Base-by-base conservation (phyloP, 2,888 invertebrate genomes). In the Bruchidius siliquastri region DNA sequence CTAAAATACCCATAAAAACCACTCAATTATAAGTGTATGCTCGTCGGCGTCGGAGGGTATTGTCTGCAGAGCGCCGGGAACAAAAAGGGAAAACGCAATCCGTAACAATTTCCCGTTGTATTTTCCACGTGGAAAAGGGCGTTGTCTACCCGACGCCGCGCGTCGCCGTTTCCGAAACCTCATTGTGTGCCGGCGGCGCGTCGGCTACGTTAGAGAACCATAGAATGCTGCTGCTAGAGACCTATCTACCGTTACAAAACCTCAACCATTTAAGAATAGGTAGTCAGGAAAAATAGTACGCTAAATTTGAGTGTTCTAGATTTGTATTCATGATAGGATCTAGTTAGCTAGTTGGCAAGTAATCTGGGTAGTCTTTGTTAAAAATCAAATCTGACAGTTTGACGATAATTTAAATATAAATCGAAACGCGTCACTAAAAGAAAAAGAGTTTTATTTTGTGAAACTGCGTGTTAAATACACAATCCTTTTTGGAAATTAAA, bases 71-170 rank as follows among this genome's bases (percentile, higher is more conserved):
- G 74, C 71, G 73, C 74, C 74, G 76, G 72, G 74, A 74, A 76
- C 74, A 76, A 76, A 74, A 74, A 76, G 74, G 74, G 76, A 76
- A 73, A 76, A 76, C 73, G 76, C 73, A 76, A 72, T 76, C 74
- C 73, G 76, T 76, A 76, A 76, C 76, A 74, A 76, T 76, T 76
- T 76, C 74, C 73, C 73, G 70, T 49, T 49, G 49, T 72, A 69
- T 70, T 32, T 72, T 72, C 49, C 69, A 70, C 71, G 72, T 70
- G 73, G 72, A 74, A 74, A 76, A 74, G 74, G 74, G 74, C 74
- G 74, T 74, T 74, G 74, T 70, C 74, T 74, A 67, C 69, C 72
- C 71, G 69, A 22, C 49, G 68, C 30, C 73, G 73, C 21, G 13
- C 68, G 20, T 8, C 22, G 26, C 69, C 22, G 49, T 49, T 13